A percentile compares a stretch with the other conserved stretches of the same genome.
phyloP scores from a whole-genome alignment of 2,888 invertebrate species.

The Pantelozetes paolii region DNA sequence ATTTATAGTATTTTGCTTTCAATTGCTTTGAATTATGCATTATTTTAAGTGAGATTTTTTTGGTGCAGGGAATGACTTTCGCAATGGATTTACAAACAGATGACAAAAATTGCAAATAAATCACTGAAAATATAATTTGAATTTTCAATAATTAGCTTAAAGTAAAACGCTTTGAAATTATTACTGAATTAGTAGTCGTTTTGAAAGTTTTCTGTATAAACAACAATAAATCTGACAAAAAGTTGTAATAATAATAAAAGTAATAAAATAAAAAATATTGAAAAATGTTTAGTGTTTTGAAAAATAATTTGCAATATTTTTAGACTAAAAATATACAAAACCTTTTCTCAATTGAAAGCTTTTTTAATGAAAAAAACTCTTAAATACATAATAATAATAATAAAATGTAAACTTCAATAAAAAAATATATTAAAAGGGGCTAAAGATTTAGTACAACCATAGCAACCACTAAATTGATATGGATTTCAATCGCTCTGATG shows the following conservation, averaged over 20 bases:
- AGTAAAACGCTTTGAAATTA: no score
- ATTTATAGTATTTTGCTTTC: no score
- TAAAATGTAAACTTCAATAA: slow-evolving; percentile 15
- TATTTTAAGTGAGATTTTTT: no score
- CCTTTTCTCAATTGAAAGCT: not conserved
- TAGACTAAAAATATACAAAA: not conserved
- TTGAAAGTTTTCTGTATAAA: no score
- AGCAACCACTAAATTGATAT: slow-evolving; percentile 30
- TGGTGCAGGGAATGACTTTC: no score
- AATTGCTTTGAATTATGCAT: no score
- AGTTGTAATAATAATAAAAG: slow-evolving; percentile 11
- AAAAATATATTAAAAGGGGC: not conserved
- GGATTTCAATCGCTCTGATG: slow-evolving; percentile 20
- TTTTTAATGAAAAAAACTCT: slow-evolving; percentile 1
- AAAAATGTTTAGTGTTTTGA: no score
- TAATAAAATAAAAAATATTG: not conserved
- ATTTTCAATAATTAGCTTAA: no score
- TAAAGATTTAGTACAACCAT: slow-evolving; percentile 25
- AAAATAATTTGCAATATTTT: not conserved
- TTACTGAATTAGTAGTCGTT: no score
- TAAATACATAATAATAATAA: slow-evolving; percentile 20
- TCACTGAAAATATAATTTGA: no score
- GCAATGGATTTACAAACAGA: no score
- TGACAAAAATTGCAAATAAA: no score
- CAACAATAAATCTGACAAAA: slow-evolving; percentile 8